A percentile compares a stretch with the other conserved stretches of the same genome.
phyloP scores from a whole-genome alignment of 2,888 invertebrate genomes.

The Gymnoscelis rufifasciata region DNA sequence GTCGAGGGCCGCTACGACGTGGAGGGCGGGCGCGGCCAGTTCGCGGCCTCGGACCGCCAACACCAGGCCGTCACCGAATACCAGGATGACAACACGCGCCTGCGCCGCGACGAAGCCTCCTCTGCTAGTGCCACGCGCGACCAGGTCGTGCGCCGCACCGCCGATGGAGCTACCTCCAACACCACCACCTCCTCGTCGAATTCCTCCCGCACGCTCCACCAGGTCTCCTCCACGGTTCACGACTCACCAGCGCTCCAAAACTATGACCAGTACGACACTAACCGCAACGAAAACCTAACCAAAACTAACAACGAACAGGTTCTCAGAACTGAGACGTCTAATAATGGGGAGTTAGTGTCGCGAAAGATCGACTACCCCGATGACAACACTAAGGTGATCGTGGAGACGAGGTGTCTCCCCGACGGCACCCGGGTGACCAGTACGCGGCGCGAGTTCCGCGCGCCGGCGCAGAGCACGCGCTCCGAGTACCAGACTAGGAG shows the following conservation, averaged over 20 bases:
- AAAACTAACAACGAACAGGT: constrained; percentile 36
- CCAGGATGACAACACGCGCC: constrained; percentile 62
- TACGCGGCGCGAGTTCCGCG: constrained; percentile 82
- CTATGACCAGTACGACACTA: constrained; percentile 48
- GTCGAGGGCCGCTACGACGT: constrained; percentile 82
- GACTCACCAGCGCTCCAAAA: constrained; percentile 50
- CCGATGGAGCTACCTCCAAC: constrained; percentile 58
- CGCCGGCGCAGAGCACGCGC: constrained; percentile 52
- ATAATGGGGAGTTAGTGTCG: constrained; percentile 72
- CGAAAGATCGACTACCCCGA: constrained; percentile 81
- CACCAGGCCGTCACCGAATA: constrained; percentile 71
- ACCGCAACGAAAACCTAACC: constrained; percentile 45
- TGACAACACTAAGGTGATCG: constrained; percentile 82
- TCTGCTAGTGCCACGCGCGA: constrained; percentile 60
- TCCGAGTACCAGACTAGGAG: constrained; percentile 54
- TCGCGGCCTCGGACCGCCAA: constrained; percentile 81
- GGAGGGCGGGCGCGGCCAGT: constrained; percentile 82
- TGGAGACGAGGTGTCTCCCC: constrained; percentile 82
- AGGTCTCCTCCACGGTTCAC: constrained; percentile 54
- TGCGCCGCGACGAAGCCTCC: constrained; percentile 58
- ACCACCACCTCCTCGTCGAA: constrained; percentile 58
- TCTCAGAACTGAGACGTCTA: constrained; percentile 28
- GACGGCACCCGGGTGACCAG: constrained; percentile 85
- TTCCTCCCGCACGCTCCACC: constrained; percentile 57
- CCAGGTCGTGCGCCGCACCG: constrained; percentile 59